Evolutionary conservation across 1,140 invertebrate species (phyloP).

Genomic region (Aphaenogaster floridana): DNA sequence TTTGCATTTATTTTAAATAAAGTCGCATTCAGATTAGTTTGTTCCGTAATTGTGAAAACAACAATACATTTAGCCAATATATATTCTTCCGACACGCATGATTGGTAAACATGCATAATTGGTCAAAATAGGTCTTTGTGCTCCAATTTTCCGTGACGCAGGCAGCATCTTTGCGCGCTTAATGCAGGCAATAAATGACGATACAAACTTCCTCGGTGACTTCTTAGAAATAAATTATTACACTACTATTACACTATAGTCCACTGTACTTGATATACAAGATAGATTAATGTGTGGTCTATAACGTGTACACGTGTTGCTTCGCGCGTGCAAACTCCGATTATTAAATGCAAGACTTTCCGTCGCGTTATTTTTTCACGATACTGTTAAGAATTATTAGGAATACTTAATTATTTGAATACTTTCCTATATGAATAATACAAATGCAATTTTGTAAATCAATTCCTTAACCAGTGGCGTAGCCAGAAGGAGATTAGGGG

Average conservation of each 20-base stretch:
- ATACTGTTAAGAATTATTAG: neutral
- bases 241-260: neutral
- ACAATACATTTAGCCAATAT: neutral
- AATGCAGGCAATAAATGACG: conserved; percentile 1
- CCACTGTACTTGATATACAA: neutral
- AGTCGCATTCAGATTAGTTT: neutral
- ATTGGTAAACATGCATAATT: conserved; percentile 14
- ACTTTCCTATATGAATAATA: too few relatives aligned
- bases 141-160: conserved; percentile 5
- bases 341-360: neutral
- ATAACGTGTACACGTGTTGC: neutral
- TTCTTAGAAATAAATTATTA: conserved; percentile 35
- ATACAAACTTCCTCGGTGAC: neutral
- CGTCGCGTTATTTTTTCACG: neutral
- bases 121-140: neutral
- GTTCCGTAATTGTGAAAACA: neutral
- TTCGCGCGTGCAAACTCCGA: neutral
- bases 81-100: neutral
- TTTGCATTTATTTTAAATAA: neutral
- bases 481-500: too few relatives aligned
- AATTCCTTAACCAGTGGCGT: too few relatives aligned
- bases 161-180: neutral
- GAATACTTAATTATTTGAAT: neutral
- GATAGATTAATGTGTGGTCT: neutral
- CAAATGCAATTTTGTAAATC: neutral